Evolutionary conservation across 2,888 invertebrate species (phyloP), one percentile per base, ranked within the genome.

Genomic region (Acrobasis consociella): DNA sequence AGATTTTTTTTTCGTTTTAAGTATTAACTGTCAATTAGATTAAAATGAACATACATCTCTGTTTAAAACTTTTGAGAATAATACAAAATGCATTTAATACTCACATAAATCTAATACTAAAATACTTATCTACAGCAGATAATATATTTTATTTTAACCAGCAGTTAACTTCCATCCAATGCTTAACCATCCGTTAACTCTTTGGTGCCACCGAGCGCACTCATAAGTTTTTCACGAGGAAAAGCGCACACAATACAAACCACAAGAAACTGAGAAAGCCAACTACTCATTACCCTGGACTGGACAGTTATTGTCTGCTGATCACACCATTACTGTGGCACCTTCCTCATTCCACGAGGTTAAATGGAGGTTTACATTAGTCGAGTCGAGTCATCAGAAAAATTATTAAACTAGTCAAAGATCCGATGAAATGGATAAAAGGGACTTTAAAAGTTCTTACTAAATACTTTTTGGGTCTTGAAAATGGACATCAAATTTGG

Each of bases 191-290:
- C 62, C 17, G 42, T 73, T 72, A 67, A 64, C 17, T 13, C 0
- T 1, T 42, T 63, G 42, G 70, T 76, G 59, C 61, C 58, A 74
- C 79, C 72, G 60, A 64, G 60, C 77, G 75, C 67, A 70, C 78
- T 71, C 81, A 75, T 78, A 82, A 82, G 86, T 89, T 89, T 89
- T 89, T 89, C 89, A 86, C 84, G 81, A 83, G 89, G 89, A 89
- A 89, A 89, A 89, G 85, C 79, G 80, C 74, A 78, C 72, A 89
- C 89, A 89, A 89, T 89, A 78, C 75, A 66, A 60, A 67, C 67
- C 65, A 69, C 75, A 85, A 85, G 86, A 85, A 85, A 83, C 80
- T 89, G 88, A 80, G 88, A 89, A 87, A 84, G 80, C 80, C 72
- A 76, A 70, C 77, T 70, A 66, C 74, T 77, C 75, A 79, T 80